A percentile compares a stretch with the other conserved stretches of the same genome.
Evolutionary conservation across 1,140 invertebrate species (phyloP).

Genomic region (Chironomus tepperi): DNA sequence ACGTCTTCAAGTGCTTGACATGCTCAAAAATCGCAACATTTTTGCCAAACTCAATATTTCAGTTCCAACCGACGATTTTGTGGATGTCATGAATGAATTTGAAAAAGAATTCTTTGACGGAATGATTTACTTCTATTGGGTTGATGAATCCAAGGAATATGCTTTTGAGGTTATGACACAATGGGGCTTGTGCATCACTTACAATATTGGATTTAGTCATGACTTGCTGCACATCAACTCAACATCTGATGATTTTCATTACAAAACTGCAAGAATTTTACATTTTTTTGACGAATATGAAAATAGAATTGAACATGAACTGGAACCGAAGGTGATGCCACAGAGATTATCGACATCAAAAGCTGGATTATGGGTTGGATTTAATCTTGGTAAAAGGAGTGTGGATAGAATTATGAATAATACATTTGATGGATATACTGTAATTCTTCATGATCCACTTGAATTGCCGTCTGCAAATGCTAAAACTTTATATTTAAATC

Average conservation of each 20-base stretch:
- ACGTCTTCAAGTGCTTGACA: background rate
- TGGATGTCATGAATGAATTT: background rate
- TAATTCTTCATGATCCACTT: background rate
- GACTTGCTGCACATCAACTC: background rate
- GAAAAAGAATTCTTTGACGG: background rate
- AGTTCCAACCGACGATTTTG: background rate
- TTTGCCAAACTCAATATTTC: background rate
- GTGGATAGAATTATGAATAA: conserved; percentile 31
- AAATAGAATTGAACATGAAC: background rate
- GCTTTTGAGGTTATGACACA: background rate
- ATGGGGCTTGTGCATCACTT: background rate
- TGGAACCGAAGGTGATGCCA: too few species aligned
- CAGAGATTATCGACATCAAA: background rate
- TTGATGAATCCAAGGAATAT: background rate
- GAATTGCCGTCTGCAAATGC: background rate
- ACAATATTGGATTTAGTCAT: background rate
- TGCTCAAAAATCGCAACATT: background rate
- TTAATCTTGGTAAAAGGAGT: background rate
- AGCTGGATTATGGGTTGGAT: background rate
- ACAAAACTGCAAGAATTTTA: background rate
- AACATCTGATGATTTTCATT: background rate
- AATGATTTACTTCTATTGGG: background rate
- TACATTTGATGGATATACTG: conserved; percentile 32
- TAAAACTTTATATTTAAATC: background rate
- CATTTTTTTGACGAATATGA: background rate